These are phyloP conservation scores for Pristis pectinata DNA, from an alignment of 2,797 vertebrate genomes.

Conservation along the genomic window DNA sequence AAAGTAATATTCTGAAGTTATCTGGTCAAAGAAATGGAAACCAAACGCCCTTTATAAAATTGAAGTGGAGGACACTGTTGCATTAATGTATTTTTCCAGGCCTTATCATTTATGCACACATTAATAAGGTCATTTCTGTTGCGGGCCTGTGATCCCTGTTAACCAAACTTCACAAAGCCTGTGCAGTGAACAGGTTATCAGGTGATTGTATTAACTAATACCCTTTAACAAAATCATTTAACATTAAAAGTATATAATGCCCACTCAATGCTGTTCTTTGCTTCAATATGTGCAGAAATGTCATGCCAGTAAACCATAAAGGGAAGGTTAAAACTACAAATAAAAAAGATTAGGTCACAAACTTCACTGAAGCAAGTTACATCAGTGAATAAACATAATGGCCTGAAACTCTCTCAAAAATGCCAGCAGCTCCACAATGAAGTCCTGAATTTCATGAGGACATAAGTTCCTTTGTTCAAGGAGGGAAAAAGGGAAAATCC, in stretches of 20 bases:
- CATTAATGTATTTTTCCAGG: neutral
- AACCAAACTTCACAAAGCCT: neutral
- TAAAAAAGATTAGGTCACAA: neutral
- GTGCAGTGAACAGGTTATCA: neutral
- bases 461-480: no score
- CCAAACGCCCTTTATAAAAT: neutral
- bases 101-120: neutral
- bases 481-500: no score
- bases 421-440: neutral
- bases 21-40: neutral
- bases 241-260: neutral
- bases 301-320: neutral
- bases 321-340: neutral
- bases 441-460: no score
- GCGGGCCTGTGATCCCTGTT: neutral
- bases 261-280: neutral
- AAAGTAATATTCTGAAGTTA: conserved; percentile 22
- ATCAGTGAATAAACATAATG: neutral
- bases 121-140: neutral
- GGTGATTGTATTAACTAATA: neutral
- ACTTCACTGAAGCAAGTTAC: neutral
- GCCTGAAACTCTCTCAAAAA: neutral
- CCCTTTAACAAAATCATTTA: neutral
- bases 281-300: neutral
- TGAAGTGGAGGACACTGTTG: neutral